Base-by-base conservation (phyloP, 2,888 invertebrate genomes). In the Amphipoea lucens region DNA sequence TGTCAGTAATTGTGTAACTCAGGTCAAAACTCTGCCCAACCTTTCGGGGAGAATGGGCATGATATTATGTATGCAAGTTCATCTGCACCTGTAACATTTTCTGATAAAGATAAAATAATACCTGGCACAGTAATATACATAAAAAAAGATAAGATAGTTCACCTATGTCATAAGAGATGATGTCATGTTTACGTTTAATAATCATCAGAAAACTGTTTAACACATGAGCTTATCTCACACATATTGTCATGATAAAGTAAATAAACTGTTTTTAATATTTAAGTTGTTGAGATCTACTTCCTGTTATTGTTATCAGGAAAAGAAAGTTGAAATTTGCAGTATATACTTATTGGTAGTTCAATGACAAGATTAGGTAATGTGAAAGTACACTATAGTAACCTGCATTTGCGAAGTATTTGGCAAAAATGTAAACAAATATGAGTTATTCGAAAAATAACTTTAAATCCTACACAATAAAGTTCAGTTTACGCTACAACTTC, bases 171-270 rank as follows among this genome's bases (percentile, higher is more conserved):
- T 82, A 82, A 68, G 17, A 76, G 62, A 20, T 83, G 83, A 83
- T 83, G 72, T 82, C 71, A 82, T 82, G 51, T 76, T 57, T 82
- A 85, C 71, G 57, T 54, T 20, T 82, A 72, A 85, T 86, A 76
- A 60, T 76, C 68, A 72, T 72, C 67, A 36, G 51, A 65, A 51
- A 85, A 65, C 23, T 63, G 29, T 29, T 29, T 29, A 1, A 65
- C 42, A 69, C n/a, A 54, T 29, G 40, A 62, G 67, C 74, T 74
- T 82, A 82, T 76, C 54, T 85, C 42, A 60, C 57, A 57, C n/a
- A 67, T 71, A 78, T 68, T 74, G 57, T 70, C 36, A 48, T 57
- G 70, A 81, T 85, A 81, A 81, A 67, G 54, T 42, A 29, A 48
- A 67, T 54, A 74, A 57, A 23, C 60, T 57, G 54, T 40, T 68